Conservation (phyloP, 1,140 invertebrate species). For the Heterodera carotae region DNA sequence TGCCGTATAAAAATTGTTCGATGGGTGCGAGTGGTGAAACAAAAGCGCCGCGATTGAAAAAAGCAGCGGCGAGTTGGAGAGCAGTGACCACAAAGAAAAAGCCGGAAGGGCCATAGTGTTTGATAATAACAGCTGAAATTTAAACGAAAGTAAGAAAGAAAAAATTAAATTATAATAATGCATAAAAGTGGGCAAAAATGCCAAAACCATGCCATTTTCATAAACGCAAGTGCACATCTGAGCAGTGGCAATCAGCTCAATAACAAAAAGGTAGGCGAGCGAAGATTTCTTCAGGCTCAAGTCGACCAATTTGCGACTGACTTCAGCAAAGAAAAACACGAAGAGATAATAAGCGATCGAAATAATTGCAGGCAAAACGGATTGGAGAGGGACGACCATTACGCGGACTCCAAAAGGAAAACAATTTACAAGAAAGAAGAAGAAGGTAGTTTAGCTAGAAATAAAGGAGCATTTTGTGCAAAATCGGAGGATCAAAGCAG, state of each 20-base stretch:
- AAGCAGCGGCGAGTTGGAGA: conserved; percentile 45
- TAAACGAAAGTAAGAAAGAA: neutral
- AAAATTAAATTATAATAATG: conserved; percentile 10
- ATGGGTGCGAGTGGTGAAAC: conserved; percentile 54
- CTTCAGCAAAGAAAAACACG: conserved; percentile 49
- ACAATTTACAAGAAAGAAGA: neutral
- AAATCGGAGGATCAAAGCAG: too few relatives aligned
- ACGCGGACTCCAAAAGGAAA: neutral
- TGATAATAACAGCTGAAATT: conserved; percentile 50
- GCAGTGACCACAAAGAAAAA: conserved; percentile 57
- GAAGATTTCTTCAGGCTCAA: conserved; percentile 40
- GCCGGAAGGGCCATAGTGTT: conserved; percentile 52
- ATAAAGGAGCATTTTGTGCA: too few relatives aligned
- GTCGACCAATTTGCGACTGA: conserved; percentile 48
- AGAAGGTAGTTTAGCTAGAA: too few relatives aligned
- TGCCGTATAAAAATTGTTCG: conserved; percentile 40
- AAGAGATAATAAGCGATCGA: conserved; percentile 41
- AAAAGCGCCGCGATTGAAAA: conserved; percentile 56
- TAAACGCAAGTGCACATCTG: conserved; percentile 65
- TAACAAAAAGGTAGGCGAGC: conserved; percentile 42
- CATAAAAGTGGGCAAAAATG: conserved; percentile 9
- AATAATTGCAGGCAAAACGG: conserved; percentile 40
- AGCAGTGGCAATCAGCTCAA: conserved; percentile 56
- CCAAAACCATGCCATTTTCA: conserved; percentile 52
- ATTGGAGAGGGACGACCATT: neutral